A percentile compares a stretch with the other conserved stretches of the same genome.
Conservation (phyloP, 2,888 invertebrate species). For the Lutraria lutraria region DNA sequence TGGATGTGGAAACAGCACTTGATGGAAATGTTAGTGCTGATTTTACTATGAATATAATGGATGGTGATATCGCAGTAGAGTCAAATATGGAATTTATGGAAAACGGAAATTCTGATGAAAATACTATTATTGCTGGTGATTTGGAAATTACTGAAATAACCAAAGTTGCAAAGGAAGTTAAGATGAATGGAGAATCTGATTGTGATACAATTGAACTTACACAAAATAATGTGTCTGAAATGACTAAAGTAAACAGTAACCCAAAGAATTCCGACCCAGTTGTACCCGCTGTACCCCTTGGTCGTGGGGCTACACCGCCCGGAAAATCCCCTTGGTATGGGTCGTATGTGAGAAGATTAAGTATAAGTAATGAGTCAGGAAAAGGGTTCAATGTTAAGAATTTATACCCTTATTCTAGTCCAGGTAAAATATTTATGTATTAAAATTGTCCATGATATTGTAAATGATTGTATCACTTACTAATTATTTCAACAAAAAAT, state of each 20-base stretch:
- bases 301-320: constrained; percentile 41
- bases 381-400: constrained; percentile 68
- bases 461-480: not conserved
- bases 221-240: not conserved
- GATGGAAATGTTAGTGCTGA: not conserved
- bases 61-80: not conserved
- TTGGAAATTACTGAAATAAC: not conserved
- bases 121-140: not conserved
- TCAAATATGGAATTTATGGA: not conserved
- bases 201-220: not conserved
- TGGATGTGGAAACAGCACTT: not conserved
- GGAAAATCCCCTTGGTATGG: constrained; percentile 69
- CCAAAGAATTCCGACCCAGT: constrained; percentile 20
- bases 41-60: not conserved
- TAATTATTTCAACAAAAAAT: too few relatives aligned
- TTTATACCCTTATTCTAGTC: constrained; percentile 64
- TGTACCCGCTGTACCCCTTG: constrained; percentile 44
- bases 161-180: not conserved
- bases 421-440: constrained; percentile 39
- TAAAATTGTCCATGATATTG: not conserved
- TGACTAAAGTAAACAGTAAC: not conserved
- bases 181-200: constrained; percentile 24
- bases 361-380: constrained; percentile 60
- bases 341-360: constrained; percentile 65
- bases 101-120: not conserved